phyloP scores from a whole-genome alignment of 2,888 invertebrate species.

The Parnassius smintheus region DNA sequence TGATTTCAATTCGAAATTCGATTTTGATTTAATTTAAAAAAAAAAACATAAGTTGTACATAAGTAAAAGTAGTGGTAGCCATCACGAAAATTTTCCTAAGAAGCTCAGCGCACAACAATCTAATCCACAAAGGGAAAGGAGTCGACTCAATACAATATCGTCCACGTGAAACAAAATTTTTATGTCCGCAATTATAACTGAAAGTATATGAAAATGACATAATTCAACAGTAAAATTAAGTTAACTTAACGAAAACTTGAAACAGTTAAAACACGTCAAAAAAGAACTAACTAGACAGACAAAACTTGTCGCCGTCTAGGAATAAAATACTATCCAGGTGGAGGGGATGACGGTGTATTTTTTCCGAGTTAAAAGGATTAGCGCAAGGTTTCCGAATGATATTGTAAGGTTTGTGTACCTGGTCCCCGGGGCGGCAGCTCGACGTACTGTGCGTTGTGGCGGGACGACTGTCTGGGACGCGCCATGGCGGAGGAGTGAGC shows the following conservation, averaged over 20 bases:
- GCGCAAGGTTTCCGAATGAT: not conserved
- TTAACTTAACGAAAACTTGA: not conserved
- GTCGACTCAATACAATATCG: not conserved
- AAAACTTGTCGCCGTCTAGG: not conserved
- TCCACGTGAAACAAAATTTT: not conserved
- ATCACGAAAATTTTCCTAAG: too few species aligned
- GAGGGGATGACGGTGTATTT: not conserved
- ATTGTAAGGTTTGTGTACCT: constrained; percentile 51
- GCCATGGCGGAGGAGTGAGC: constrained; percentile 74
- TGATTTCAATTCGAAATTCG: too few species aligned
- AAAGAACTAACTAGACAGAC: constrained; percentile 2
- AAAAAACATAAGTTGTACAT: too few species aligned
- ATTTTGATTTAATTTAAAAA: too few species aligned
- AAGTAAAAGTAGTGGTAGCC: too few species aligned
- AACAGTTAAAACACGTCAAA: constrained; percentile 7
- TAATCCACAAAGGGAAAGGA: not conserved
- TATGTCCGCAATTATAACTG: not conserved
- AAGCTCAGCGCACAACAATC: too few species aligned
- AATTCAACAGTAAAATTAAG: not conserved
- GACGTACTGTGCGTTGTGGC: constrained; percentile 67
- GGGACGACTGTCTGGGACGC: constrained; percentile 76
- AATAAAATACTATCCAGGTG: not conserved
- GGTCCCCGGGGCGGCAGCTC: constrained; percentile 75
- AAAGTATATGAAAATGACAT: not conserved
- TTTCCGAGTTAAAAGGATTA: not conserved